Base-by-base conservation (phyloP, 2,797 vertebrate species). In the Lindbergichthys nudifrons region DNA sequence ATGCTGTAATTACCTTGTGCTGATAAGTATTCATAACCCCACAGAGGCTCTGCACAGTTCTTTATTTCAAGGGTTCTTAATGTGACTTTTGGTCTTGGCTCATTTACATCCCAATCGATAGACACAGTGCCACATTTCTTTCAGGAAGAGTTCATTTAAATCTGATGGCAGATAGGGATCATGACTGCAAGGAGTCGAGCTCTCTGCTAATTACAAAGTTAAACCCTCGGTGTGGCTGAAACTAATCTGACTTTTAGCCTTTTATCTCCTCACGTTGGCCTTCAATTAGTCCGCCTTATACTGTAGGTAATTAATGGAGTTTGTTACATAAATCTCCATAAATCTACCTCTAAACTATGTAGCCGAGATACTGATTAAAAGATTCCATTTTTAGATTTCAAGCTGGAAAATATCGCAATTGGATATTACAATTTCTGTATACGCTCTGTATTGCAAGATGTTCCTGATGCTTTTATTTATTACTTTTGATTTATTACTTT, bases 201-300 rank as follows among this genome's bases (percentile, higher is more conserved):
- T 76, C 66, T 67, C 45, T 3, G 71, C 62, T 87, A 88, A 90
- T 91, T 86, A 83, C 70, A 71, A 56, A 81, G 68, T 83, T 66
- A 75, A 66, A 80, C 56, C 46, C 21, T 23, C 52, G 21, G 21
- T 79, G 4, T 57, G 78, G 73, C 72, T 86, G 41, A 87, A 66
- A 65, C 59, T 78, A 78, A 87, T 70, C 79, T 58, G 59, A 78
- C 61, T 65, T 87, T 80, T 77, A 70, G 82, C 66, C 75, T 70
- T 77, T 75, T 75, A 68, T 75, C 82, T 68, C 63, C 47, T 54
- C 62, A 19, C 23, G 73, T 21, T 70, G 53, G 57, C 57, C 60
- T 84, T 83, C 83, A 85, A 90, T 92, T 79, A 77, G 57, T 74
- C 73, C 16, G 18, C 51, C 45, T 68, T 18, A 63, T 39, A 64